Conservation (phyloP, 2,113 vertebrate genomes). For the Malaclemys terrapin region DNA sequence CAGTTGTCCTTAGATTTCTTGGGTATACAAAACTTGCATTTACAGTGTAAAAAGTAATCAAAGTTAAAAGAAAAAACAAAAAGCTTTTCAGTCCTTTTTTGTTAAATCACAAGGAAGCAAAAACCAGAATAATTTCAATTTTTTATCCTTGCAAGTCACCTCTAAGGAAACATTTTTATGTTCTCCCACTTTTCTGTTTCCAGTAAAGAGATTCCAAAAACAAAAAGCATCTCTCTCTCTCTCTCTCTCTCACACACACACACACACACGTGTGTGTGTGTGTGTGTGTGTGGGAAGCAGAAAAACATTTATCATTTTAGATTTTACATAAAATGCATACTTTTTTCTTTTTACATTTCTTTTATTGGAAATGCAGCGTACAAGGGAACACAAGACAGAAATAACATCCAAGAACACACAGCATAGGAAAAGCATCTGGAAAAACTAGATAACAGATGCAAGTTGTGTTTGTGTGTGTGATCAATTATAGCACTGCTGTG, state of each 20-base stretch:
- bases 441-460: background rate
- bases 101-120: background rate
- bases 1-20: background rate
- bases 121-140: background rate
- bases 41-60: background rate
- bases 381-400: background rate
- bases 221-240: too few relatives aligned
- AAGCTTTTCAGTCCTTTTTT: background rate
- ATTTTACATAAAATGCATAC: background rate
- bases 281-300: background rate
- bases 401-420: background rate
- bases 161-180: background rate
- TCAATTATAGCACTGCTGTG: background rate
- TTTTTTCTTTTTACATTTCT: background rate
- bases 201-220: background rate
- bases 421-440: background rate
- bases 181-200: background rate
- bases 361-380: background rate
- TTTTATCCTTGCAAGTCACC: background rate
- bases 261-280: background rate
- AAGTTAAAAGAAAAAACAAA: background rate
- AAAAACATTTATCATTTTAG: background rate
- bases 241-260: fast-evolving
- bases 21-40: background rate
- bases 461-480: background rate